Percentiles rank a stretch among this genome's conserved stretches.
phyloP scores from a whole-genome alignment of 2,797 vertebrate genomes.

The Carcharodon carcharias region DNA sequence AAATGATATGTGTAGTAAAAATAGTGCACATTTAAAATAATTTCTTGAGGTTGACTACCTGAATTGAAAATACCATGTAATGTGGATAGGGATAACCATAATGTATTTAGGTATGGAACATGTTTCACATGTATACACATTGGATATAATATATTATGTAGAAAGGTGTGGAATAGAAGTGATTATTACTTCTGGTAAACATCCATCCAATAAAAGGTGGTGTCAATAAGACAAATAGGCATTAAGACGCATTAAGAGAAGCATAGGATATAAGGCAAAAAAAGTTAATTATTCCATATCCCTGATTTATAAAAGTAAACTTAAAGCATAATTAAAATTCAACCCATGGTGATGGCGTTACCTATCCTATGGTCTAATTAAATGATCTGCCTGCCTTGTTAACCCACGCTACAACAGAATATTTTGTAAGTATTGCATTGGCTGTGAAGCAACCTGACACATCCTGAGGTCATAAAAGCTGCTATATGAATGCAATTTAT shows the following conservation, averaged over 20 bases:
- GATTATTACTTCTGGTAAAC: neutral
- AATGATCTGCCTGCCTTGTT: neutral
- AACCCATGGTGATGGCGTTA: neutral
- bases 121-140: neutral
- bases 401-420: neutral
- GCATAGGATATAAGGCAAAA: neutral
- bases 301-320: neutral
- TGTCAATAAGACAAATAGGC: neutral
- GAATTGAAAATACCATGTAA: neutral
- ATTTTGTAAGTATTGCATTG: neutral
- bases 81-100: neutral
- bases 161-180: neutral
- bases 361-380: no score
- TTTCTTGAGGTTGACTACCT: neutral
- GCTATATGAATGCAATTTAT: neutral
- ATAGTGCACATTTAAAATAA: neutral
- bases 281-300: neutral
- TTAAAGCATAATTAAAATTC: neutral
- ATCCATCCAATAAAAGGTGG: neutral
- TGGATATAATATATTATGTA: neutral
- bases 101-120: neutral
- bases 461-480: neutral
- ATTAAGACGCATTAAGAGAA: neutral
- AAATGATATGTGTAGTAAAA: neutral
- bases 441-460: neutral